phyloP scores from a whole-genome alignment of 2,888 invertebrate genomes.

The Drosophila antonietae region DNA sequence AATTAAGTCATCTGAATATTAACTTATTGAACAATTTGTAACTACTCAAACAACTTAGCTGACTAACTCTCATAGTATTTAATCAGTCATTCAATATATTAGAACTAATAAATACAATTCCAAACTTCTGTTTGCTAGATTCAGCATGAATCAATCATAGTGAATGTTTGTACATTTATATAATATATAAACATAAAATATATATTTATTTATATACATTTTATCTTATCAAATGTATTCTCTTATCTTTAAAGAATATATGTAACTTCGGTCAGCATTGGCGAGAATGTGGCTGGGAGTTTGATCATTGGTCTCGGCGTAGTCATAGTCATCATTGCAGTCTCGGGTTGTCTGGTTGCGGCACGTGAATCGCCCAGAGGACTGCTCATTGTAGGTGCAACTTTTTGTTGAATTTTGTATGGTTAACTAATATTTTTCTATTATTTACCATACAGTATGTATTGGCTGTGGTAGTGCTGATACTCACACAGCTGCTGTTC shows the following conservation, averaged over 20 bases:
- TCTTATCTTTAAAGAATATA: slow-evolving; percentile 26
- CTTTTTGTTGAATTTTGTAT: neutral
- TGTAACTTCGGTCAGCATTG: slow-evolving; percentile 72
- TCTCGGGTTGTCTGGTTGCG: slow-evolving; percentile 80
- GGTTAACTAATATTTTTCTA: neutral
- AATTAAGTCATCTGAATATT: neutral
- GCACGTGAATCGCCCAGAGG: slow-evolving; percentile 74
- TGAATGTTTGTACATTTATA: neutral
- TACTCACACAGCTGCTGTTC: slow-evolving; percentile 75
- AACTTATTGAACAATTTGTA: no score
- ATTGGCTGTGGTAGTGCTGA: slow-evolving; percentile 61
- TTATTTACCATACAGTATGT: slow-evolving; percentile 73
- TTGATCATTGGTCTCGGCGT: slow-evolving; percentile 77
- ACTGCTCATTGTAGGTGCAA: slow-evolving; percentile 68
- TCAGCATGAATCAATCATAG: no score
- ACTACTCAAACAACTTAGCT: no score
- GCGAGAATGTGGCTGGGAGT: slow-evolving; percentile 79
- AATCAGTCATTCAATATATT: no score
- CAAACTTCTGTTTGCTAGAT: no score
- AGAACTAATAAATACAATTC: no score
- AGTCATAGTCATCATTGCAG: slow-evolving; percentile 68
- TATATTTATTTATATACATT: neutral
- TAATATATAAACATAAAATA: neutral
- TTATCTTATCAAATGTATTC: neutral
- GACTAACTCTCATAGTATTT: no score